Evolutionary conservation across 2,888 invertebrate species (phyloP).

Genomic region (Plagodis pulveraria): DNA sequence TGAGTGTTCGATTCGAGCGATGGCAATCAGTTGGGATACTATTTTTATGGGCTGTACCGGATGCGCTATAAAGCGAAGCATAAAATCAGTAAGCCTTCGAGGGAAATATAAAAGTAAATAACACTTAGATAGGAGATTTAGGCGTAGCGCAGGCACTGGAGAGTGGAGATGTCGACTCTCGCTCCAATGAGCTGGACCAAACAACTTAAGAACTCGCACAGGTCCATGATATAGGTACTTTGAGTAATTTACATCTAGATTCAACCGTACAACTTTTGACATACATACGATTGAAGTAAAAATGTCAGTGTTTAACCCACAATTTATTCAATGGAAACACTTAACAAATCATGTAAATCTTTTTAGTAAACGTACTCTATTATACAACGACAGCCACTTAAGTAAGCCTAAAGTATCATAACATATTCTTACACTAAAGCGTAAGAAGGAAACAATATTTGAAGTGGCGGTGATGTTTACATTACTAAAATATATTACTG

Average conservation of each 20-base stretch:
- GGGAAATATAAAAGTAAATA: constrained; percentile 80
- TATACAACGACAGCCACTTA: too few species aligned
- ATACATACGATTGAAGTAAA: too few species aligned
- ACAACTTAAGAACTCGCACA: constrained; percentile 48
- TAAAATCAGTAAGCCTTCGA: constrained; percentile 78
- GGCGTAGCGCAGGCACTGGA: constrained; percentile 50
- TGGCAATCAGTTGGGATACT: constrained; percentile 76
- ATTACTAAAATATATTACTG: too few species aligned
- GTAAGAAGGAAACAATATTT: too few species aligned
- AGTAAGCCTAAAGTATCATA: too few species aligned
- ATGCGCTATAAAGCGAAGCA: constrained; percentile 77
- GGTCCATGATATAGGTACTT: constrained; percentile 53
- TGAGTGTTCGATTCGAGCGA: constrained; percentile 67
- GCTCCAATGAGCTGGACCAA: constrained; percentile 52
- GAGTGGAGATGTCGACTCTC: constrained; percentile 43
- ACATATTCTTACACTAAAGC: too few species aligned
- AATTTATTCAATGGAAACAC: too few species aligned
- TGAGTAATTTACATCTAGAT: constrained; percentile 44
- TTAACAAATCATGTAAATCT: too few species aligned
- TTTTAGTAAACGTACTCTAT: too few species aligned
- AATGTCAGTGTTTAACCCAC: too few species aligned
- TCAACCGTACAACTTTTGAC: neutral
- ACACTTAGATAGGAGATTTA: constrained; percentile 76
- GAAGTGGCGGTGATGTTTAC: too few species aligned
- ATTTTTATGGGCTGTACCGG: constrained; percentile 78